Evolutionary conservation across 2,797 vertebrate species (phyloP), one percentile per base, ranked within the genome.

Genomic region (Lophotriccus pileatus): DNA sequence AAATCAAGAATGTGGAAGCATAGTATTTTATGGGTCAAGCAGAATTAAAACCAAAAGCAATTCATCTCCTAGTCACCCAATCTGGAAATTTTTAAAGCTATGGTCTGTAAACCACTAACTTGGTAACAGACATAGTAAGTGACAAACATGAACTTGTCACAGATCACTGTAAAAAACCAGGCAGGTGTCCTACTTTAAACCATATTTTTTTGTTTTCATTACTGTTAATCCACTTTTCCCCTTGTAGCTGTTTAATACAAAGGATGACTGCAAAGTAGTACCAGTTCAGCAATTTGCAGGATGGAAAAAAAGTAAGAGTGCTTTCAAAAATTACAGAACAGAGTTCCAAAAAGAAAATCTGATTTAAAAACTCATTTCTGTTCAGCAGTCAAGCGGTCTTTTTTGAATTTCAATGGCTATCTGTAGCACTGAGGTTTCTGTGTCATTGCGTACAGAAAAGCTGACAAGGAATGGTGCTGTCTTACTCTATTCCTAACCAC

Each of bases 11-110:
- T 23, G 64, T 68, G 75, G 36, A 92, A 94, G 28, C 28, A 20
- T 23, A 70, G 55, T 28, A 66, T 74, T 91, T 89, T 92, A 85
- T 64, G 55, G 52, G 44, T 86, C 28, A 90, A 75, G 62, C 62
- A 89, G 53, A 85, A 89, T 72, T 88, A 93, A 88, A 68, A 92
- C 6, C 59, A 90, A 96, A 91, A 82, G 64, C 52, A 91, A 68
- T 77, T 84, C n/a, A 62, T 74, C n/a, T 84, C 69, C 63, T 76
- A 66, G 36, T 66, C 67, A 62, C 60, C n/a, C 52, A 34, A 36
- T 59, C 47, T 73, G 73, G 73, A 85, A 70, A 91, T 68, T 25
- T 76, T 64, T 76, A 85, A 81, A 94, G 80, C 27, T 77, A 86
- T 59, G 68, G 30, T 78, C 84, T 80, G 78, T 34, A 87, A 88